Conservation (phyloP, 2,797 vertebrate genomes). For the Phylloscopus collybita region DNA sequence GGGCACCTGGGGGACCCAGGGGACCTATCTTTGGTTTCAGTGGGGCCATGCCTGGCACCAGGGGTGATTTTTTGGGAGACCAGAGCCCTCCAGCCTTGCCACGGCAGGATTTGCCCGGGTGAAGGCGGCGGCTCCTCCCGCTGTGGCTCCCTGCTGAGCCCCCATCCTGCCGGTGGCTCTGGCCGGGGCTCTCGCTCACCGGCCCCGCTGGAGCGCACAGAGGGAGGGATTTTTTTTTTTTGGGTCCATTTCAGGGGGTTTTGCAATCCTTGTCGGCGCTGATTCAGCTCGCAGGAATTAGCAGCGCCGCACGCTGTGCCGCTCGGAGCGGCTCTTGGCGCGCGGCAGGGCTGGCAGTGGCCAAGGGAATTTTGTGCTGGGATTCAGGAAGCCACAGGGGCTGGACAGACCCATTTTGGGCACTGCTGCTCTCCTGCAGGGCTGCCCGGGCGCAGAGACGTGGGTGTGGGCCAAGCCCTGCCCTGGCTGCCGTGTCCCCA, state of each 20-base stretch:
- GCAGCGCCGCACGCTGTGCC: not conserved
- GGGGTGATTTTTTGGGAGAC: not conserved
- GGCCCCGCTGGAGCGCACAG: fast-evolving
- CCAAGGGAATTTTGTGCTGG: not conserved
- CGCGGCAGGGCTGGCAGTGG: not conserved
- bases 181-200: not conserved
- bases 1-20: not conserved
- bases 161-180: not conserved
- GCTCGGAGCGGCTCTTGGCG: not conserved
- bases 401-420: not conserved
- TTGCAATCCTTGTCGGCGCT: conserved; percentile 46
- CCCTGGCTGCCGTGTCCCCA: not conserved
- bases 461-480: not conserved
- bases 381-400: not conserved
- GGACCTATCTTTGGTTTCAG: not conserved
- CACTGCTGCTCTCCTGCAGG: fast-evolving
- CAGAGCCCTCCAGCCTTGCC: not conserved
- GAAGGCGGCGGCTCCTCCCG: fast-evolving
- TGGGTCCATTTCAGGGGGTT: conserved; percentile 39
- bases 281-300: conserved; percentile 59
- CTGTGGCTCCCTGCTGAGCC: not conserved
- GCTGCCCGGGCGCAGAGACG: not conserved
- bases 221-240: not conserved
- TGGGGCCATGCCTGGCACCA: not conserved
- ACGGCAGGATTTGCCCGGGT: not conserved